phyloP scores from a whole-genome alignment of 64 coral and sea anemone species.

The Montipora cactus region DNA sequence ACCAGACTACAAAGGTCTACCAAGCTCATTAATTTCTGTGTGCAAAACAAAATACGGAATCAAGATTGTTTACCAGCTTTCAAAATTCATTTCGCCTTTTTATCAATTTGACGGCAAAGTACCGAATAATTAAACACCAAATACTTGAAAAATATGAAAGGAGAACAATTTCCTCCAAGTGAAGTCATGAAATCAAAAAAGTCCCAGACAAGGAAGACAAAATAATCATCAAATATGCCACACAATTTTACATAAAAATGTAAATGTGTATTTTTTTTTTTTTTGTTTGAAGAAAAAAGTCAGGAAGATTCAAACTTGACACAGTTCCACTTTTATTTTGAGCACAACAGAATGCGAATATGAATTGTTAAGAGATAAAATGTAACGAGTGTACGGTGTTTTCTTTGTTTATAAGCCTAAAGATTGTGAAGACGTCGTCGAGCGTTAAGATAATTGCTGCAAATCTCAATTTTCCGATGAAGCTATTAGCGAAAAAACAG shows the following conservation, averaged over 20 bases:
- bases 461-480: neutral
- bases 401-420: too few relatives aligned
- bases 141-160: neutral
- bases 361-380: neutral
- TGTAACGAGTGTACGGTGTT: neutral
- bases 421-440: too few relatives aligned
- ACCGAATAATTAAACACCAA: neutral
- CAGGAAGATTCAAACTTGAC: neutral
- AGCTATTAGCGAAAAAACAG: neutral
- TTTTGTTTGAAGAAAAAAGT: conserved; percentile 22
- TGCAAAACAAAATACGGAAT: neutral
- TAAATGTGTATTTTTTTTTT: neutral
- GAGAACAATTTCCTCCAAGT: too few relatives aligned
- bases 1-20: neutral
- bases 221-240: conserved; percentile 16
- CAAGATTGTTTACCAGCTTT: conserved; percentile 29
- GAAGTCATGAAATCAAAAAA: neutral
- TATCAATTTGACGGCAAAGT: neutral
- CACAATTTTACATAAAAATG: conserved; percentile 1
- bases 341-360: neutral
- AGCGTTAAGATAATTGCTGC: neutral
- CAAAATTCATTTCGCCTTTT: neutral
- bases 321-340: neutral
- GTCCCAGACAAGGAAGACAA: neutral
- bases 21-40: conserved; percentile 25